Base-by-base conservation (phyloP, 2,888 invertebrate species). In the Nemurella pictetii region DNA sequence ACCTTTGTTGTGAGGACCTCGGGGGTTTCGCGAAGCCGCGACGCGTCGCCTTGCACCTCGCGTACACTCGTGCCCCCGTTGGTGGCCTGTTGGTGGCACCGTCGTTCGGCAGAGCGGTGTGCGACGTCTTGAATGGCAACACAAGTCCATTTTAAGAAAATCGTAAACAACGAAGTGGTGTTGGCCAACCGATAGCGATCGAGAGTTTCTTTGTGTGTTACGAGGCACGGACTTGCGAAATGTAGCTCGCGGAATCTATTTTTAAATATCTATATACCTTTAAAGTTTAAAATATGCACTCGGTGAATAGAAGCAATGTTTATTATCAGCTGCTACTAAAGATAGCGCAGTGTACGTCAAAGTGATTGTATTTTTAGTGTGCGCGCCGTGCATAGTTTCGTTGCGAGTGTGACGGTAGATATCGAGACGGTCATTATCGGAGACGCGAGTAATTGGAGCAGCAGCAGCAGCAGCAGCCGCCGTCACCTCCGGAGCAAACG, bases 391-490 rank as follows among this genome's bases (percentile, higher is more conserved):
- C n/a, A n/a, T n/a, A n/a, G 55, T 55, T 12, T 20, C 55, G 55
- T 55, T 12, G 15, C 20, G 55, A n/a, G n/a, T n/a, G n/a, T n/a
- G n/a, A n/a, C n/a, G n/a, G n/a, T n/a, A n/a, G n/a, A 28, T 4
- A 26, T 7, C 30, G n/a, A 27, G 27, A 20, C 26, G 28, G 55
- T 55, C 29, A 55, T 72, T 30, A n/a, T 12, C 35, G 75, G 25
- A 0, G 0, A 74, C 77, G 85, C 83, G n/a, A 75, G 55, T 29
- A 55, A 55, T 74, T 30, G 80, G 84, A 80, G 20, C 72, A 78
- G 74, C 74, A 30, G 26, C 84, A 80, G 55, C 9, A 55, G 55
- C 55, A 55, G n/a, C n/a, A n/a, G n/a, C n/a, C n/a, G n/a, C n/a
- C n/a, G n/a, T n/a, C n/a, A n/a, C n/a, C n/a, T n/a, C n/a, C n/a